Base-by-base conservation (phyloP, 2,113 vertebrate species). In the Synodontis membranacea region DNA sequence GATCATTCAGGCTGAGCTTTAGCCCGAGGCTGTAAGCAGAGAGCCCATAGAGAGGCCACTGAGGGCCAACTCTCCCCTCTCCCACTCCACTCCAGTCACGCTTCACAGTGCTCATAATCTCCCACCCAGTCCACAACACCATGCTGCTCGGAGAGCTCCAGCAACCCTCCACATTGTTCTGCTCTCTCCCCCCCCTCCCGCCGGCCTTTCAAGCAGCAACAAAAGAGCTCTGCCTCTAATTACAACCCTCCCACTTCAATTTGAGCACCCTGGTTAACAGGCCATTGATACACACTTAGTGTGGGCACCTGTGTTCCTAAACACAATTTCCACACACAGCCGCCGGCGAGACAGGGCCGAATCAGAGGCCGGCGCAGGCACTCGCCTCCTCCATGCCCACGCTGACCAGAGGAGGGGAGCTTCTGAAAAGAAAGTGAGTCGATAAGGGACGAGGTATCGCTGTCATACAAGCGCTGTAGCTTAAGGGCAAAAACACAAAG, bases 251-350 rank as follows among this genome's bases (percentile, higher is more conserved):
- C 89, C 89, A 87, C 89, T 92, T 93, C 92, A 84, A 86, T 54
- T 91, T 91, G 92, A 91, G 76, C 90, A 89, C 83, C 86, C 88
- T 90, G 88, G 79, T 92, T 92, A 92, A 91, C 91, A 92, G 91
- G 91, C 91, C 90, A 78, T 86, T 54, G 79, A 91, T 92, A 88
- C 88, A 84, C 31, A 66, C 86, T 85, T 70, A 88, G 93, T 88
- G 88, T 91, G 76, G 90, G 82, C 86, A 92, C 89, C 90, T 87
- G 89, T 91, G 92, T 92, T 91, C 89, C 93, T 90, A 93, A 88
- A 93, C 86, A 87, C 91, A 92, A 93, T 92, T 93, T 94, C 90
- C 93, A 83, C 92, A 92, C 91, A 89, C 90, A 86, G 92, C 94
- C 93, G 93, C 92, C 90, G 91, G 93, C 92, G 72, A 90, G 87